These are phyloP conservation scores for Acanthosepion pharaonis DNA, from an alignment of 2,888 invertebrate genomes.

Conservation along the genomic window DNA sequence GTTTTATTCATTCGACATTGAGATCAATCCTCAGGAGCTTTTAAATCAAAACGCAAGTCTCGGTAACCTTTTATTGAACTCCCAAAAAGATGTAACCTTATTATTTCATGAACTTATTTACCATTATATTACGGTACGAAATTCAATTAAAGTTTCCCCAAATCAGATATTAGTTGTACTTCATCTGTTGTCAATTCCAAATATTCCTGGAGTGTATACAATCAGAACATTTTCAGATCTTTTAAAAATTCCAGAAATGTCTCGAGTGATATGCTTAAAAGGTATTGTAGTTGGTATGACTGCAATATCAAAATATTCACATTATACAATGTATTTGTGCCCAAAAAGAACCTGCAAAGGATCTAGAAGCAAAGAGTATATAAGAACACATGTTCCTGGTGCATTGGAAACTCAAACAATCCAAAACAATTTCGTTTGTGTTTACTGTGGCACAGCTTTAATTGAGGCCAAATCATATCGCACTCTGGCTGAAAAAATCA, in stretches of 20 bases:
- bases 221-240: constrained; percentile 12
- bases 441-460: constrained; percentile 59
- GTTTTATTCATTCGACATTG: constrained; percentile 40
- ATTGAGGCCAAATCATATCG: constrained; percentile 53
- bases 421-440: constrained; percentile 66
- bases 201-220: constrained; percentile 24
- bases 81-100: neutral
- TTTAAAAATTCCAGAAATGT: neutral
- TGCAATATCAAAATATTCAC: constrained; percentile 61
- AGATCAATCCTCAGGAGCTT: constrained; percentile 25
- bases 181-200: constrained; percentile 13
- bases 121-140: constrained; percentile 1
- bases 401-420: constrained; percentile 69
- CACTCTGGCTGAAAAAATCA: constrained; percentile 33
- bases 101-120: constrained; percentile 38
- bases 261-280: constrained; percentile 54
- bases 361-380: constrained; percentile 64
- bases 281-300: constrained; percentile 63
- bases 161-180: neutral
- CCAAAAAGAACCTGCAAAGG: constrained; percentile 65
- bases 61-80: constrained; percentile 34
- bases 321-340: constrained; percentile 67
- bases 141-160: neutral
- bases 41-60: constrained; percentile 34
- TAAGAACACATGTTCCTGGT: constrained; percentile 67